These are phyloP conservation scores for Pleuronectes platessa DNA, from an alignment of 2,113 vertebrate genomes.

Conservation along the genomic window DNA sequence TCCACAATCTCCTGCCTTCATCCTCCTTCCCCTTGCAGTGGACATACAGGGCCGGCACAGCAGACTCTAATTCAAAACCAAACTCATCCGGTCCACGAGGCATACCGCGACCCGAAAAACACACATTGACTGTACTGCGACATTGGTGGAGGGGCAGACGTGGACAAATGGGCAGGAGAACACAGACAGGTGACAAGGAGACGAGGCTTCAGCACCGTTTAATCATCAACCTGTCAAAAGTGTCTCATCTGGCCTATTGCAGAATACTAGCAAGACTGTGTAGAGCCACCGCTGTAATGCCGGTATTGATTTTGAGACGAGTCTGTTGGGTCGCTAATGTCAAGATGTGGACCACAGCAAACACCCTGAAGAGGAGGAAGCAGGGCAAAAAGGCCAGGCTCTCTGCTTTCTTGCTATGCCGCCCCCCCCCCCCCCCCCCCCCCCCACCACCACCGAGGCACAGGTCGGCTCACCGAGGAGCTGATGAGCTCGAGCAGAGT, in stretches of 20 bases:
- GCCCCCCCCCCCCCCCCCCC: constrained; percentile 16
- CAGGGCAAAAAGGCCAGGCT: constrained; percentile 27
- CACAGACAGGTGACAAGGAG: constrained; percentile 47
- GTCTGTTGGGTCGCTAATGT: constrained; percentile 51
- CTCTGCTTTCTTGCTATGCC: neutral
- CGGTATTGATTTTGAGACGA: constrained; percentile 37
- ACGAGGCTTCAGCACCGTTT: constrained; percentile 40
- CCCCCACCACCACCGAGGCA: constrained; percentile 25
- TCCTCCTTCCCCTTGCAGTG: constrained; percentile 64
- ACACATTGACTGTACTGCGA: neutral
- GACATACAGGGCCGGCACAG: constrained; percentile 62
- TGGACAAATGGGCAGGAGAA: constrained; percentile 30
- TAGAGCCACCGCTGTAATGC: constrained; percentile 14
- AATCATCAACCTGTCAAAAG: constrained; percentile 59
- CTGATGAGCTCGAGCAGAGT: constrained; percentile 72
- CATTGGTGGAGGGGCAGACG: constrained; percentile 45
- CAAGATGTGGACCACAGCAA: constrained; percentile 54
- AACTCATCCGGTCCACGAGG: constrained; percentile 46
- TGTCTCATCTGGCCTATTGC: constrained; percentile 37
- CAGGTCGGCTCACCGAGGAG: constrained; percentile 25
- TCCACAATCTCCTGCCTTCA: constrained; percentile 75
- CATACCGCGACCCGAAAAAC: constrained; percentile 4
- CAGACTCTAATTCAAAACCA: constrained; percentile 68
- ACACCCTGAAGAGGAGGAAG: constrained; percentile 28
- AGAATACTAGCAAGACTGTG: constrained; percentile 10